phyloP scores from a whole-genome alignment of 2,113 vertebrate genomes.

The Ictalurus punctatus region DNA sequence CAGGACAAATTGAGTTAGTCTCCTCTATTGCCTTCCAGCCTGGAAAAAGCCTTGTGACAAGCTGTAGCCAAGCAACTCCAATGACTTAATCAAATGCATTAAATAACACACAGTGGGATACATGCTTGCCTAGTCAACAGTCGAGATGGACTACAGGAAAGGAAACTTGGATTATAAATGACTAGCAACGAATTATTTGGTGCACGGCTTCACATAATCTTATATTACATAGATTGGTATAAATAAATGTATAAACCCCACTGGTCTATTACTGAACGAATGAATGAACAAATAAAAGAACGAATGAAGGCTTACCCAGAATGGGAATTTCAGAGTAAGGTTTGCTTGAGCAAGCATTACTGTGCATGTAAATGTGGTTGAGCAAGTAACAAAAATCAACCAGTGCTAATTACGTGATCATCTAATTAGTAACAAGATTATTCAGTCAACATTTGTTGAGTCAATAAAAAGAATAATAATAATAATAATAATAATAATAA shows the following conservation, averaged over 20 bases:
- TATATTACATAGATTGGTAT: background rate
- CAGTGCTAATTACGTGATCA: background rate
- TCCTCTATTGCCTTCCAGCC: constrained; percentile 57
- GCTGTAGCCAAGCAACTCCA: constrained; percentile 61
- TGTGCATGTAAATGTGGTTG: background rate
- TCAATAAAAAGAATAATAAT: background rate
- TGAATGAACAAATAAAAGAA: background rate
- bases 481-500: too few relatives aligned
- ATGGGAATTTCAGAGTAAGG: background rate
- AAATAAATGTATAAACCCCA: background rate
- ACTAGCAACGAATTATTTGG: background rate
- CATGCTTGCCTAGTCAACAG: background rate
- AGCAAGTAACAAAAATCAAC: background rate
- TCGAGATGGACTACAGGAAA: background rate
- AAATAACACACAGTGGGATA: constrained; percentile 45
- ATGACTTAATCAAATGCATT: constrained; percentile 64
- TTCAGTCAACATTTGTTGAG: background rate
- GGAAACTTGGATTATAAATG: background rate
- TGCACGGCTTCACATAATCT: background rate
- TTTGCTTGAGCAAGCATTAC: background rate
- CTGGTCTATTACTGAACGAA: background rate
- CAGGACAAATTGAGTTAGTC: constrained; percentile 64
- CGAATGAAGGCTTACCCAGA: background rate
- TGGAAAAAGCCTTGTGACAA: constrained; percentile 63
- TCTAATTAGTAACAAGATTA: background rate